Evolutionary conservation across 2,888 invertebrate species (phyloP).

Genomic region (Blastobasis lacticolella): DNA sequence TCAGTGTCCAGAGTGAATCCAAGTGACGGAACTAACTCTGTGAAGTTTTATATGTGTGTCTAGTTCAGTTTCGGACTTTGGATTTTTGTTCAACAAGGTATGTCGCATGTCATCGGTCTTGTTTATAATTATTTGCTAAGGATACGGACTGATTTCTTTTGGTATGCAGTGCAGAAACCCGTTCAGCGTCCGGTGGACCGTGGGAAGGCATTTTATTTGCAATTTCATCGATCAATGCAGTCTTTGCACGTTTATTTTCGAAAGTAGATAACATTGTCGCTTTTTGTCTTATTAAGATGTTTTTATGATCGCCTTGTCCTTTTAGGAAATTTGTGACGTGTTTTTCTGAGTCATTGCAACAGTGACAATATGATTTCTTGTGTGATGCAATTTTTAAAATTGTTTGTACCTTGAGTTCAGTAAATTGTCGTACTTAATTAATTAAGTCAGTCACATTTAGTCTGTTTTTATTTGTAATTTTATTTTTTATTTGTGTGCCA

Average conservation of each 20-base stretch:
- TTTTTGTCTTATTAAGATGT: too few relatives aligned
- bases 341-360: too few relatives aligned
- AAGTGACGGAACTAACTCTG: constrained; percentile 8
- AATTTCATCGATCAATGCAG: constrained; percentile 21
- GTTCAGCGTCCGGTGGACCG: constrained; percentile 63
- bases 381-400: too few relatives aligned
- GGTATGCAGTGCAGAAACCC: constrained; percentile 52
- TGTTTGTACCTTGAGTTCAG: too few relatives aligned
- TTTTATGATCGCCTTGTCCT: too few relatives aligned
- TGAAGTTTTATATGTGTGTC: constrained; percentile 57
- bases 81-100: constrained; percentile 39
- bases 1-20: background rate
- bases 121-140: constrained; percentile 32
- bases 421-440: too few relatives aligned
- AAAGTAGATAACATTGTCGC: too few relatives aligned
- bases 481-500: too few relatives aligned
- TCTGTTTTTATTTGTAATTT: too few relatives aligned
- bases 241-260: constrained; percentile 3
- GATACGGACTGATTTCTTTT: constrained; percentile 56
- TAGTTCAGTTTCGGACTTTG: constrained; percentile 30
- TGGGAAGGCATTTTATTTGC: constrained; percentile 61
- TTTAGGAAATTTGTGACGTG: too few relatives aligned
- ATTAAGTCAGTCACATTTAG: too few relatives aligned
- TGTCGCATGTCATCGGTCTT: constrained; percentile 26
- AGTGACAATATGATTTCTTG: too few relatives aligned